Evolutionary conservation across 2,113 vertebrate genomes (phyloP).

Genomic region (Pygathrix nemaeus): DNA sequence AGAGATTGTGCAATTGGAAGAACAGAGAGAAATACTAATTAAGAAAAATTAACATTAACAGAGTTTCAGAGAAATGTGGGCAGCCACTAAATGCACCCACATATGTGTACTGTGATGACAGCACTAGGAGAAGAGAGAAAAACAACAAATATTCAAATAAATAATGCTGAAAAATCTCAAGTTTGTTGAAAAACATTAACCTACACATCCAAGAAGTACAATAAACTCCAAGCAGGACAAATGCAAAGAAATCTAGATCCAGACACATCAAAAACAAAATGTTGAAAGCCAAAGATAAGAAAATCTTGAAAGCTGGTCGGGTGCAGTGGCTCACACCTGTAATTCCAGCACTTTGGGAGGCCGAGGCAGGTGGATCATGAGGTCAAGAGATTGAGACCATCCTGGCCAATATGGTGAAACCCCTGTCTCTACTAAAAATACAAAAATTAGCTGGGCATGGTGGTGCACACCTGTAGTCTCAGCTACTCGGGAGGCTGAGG

Average conservation of each 20-base stretch:
- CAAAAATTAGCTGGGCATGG: background rate
- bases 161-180: background rate
- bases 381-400: background rate
- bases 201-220: background rate
- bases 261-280: background rate
- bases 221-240: background rate
- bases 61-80: background rate
- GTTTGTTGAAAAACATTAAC: background rate
- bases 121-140: background rate
- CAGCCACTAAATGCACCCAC: background rate
- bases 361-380: background rate
- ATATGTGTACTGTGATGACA: background rate
- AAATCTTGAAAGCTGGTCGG: background rate
- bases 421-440: background rate
- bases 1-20: background rate
- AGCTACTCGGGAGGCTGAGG: background rate
- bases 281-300: background rate
- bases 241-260: background rate
- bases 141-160: background rate
- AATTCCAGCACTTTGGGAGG: background rate
- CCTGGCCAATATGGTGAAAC: background rate
- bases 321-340: background rate
- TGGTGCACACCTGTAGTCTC: background rate
- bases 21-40: background rate
- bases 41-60: background rate